Evolutionary conservation across 2,113 vertebrate species (phyloP).

Genomic region (Oxygymnocypris stewartii): DNA sequence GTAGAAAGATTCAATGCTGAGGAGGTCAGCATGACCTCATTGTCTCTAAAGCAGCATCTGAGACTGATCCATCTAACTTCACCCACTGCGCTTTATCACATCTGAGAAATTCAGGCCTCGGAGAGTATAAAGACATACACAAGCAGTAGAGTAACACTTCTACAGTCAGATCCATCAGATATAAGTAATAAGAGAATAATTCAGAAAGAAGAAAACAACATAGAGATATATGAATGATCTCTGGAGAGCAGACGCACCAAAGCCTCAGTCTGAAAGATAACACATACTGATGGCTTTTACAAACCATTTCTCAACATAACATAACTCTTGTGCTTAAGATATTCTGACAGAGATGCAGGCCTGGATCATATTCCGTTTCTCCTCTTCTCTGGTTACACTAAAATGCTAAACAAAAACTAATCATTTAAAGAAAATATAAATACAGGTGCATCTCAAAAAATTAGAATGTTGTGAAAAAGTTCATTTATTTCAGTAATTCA

Average conservation of each 20-base stretch:
- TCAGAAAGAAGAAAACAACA: conserved; percentile 18
- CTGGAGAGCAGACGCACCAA: background rate
- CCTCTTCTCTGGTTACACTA: background rate
- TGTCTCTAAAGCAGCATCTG: background rate
- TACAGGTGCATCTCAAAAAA: too few species aligned
- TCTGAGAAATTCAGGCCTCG: conserved; percentile 19
- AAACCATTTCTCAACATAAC: background rate
- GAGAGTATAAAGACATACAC: background rate
- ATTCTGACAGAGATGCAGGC: background rate
- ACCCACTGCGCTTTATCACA: background rate
- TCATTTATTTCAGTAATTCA: too few species aligned
- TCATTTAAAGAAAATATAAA: background rate
- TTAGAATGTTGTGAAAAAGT: too few species aligned
- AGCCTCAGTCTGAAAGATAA: conserved; percentile 3
- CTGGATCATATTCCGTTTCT: background rate
- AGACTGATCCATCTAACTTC: conserved; percentile 10
- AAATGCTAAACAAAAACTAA: background rate
- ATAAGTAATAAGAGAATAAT: conserved; percentile 19
- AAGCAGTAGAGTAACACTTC: background rate
- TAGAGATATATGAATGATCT: background rate
- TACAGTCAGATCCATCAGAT: conserved; percentile 21
- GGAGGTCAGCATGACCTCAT: conserved; percentile 23
- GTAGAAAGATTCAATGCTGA: background rate
- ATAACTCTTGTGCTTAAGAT: background rate
- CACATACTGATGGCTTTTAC: conserved; percentile 12